These are phyloP conservation scores for Poecilus cupreus DNA, from an alignment of 2,888 invertebrate species.

Conservation along the genomic window DNA sequence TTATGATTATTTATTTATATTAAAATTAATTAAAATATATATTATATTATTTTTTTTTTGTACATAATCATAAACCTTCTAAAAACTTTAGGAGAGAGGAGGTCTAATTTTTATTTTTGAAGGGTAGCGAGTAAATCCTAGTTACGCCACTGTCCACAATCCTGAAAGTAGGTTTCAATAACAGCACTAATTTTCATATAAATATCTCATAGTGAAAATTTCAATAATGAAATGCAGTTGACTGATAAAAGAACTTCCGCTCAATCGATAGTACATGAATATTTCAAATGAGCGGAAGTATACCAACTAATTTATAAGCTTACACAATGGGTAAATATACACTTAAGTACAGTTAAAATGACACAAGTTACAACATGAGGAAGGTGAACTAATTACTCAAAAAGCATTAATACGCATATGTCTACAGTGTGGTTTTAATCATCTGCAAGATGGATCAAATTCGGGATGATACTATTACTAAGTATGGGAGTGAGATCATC, in stretches of 20 bases:
- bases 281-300: slow-evolving; percentile 37
- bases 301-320: slow-evolving; percentile 49
- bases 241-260: slow-evolving; percentile 39
- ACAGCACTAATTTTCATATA: not conserved
- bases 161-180: not conserved
- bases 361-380: slow-evolving; percentile 47
- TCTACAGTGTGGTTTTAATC: slow-evolving; percentile 48
- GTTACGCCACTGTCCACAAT: not conserved
- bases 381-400: slow-evolving; percentile 57
- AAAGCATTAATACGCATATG: slow-evolving; percentile 57
- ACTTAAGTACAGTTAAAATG: slow-evolving; percentile 50
- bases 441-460: slow-evolving; percentile 7
- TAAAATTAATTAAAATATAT: too few relatives aligned
- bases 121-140: too few relatives aligned
- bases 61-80: too few relatives aligned
- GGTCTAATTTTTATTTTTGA: too few relatives aligned
- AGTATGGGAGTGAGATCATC: not conserved
- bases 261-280: slow-evolving; percentile 44
- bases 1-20: too few relatives aligned
- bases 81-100: too few relatives aligned
- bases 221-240: slow-evolving; percentile 41
- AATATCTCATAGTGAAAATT: slow-evolving; percentile 7
- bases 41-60: too few relatives aligned
- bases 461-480: slow-evolving; percentile 5
- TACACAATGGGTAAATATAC: slow-evolving; percentile 59